Evolutionary conservation across 2,113 vertebrate species (phyloP).

Genomic region (Dicerorhinus sumatrensis): DNA sequence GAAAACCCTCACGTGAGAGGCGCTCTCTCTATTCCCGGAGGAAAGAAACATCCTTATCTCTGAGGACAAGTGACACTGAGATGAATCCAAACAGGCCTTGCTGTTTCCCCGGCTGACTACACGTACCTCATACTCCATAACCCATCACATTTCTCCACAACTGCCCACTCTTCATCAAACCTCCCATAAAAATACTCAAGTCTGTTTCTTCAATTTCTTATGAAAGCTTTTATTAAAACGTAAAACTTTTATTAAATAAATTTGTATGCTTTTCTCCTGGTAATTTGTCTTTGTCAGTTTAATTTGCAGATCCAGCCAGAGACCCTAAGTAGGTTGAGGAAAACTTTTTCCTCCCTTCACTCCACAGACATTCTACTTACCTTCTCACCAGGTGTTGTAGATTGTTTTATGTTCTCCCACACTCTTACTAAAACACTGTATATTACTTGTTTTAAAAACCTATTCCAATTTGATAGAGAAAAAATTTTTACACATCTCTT

Average conservation of each 20-base stretch:
- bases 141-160: neutral
- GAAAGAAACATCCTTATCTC: neutral
- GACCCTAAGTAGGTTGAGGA: neutral
- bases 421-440: neutral
- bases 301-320: neutral
- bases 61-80: neutral
- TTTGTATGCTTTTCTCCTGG: neutral
- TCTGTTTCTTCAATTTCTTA: neutral
- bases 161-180: neutral
- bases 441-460: neutral
- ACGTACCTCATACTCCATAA: neutral
- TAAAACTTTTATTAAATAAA: neutral
- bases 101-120: neutral
- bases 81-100: neutral
- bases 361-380: neutral
- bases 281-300: neutral
- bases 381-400: no score
- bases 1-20: neutral
- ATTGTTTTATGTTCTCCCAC: neutral
- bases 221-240: neutral
- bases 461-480: neutral
- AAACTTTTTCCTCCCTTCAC: neutral
- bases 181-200: neutral
- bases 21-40: neutral
- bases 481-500: neutral